These are phyloP conservation scores for Corythucha ciliata DNA, from an alignment of 2,888 invertebrate genomes.

Conservation along the genomic window DNA sequence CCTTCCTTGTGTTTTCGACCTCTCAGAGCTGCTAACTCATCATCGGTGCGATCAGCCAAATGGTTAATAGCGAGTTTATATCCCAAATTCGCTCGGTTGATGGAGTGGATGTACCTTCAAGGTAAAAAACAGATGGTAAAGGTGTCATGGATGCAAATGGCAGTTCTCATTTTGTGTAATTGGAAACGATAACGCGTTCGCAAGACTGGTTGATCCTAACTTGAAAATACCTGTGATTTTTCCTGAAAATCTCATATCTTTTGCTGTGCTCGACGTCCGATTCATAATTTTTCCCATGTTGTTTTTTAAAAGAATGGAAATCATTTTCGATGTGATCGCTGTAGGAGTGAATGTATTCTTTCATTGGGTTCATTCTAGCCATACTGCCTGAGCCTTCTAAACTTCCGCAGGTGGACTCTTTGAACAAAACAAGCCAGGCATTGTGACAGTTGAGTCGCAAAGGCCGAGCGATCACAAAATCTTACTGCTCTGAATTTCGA, in stretches of 20 bases:
- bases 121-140: too few relatives aligned
- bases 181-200: too few relatives aligned
- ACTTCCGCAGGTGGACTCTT: conserved; percentile 58
- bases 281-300: conserved; percentile 60
- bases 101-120: conserved; percentile 72
- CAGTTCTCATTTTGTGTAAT: too few relatives aligned
- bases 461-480: too few relatives aligned
- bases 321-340: conserved; percentile 62
- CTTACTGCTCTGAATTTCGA: conserved; percentile 51
- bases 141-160: too few relatives aligned
- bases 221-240: conserved; percentile 51
- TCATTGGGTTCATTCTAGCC: conserved; percentile 87
- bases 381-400: conserved; percentile 85
- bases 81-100: conserved; percentile 63
- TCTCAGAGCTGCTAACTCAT: conserved; percentile 64
- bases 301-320: conserved; percentile 63
- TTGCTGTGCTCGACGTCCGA: neutral
- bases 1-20: conserved; percentile 54
- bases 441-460: too few relatives aligned
- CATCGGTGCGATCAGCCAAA: conserved; percentile 69
- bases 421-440: too few relatives aligned
- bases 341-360: conserved; percentile 68
- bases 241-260: conserved; percentile 2
- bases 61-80: conserved; percentile 77
- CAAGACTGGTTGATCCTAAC: too few relatives aligned